These are phyloP conservation scores for Mus minutoides DNA, from an alignment of 2,797 vertebrate species.

Conservation along the genomic window DNA sequence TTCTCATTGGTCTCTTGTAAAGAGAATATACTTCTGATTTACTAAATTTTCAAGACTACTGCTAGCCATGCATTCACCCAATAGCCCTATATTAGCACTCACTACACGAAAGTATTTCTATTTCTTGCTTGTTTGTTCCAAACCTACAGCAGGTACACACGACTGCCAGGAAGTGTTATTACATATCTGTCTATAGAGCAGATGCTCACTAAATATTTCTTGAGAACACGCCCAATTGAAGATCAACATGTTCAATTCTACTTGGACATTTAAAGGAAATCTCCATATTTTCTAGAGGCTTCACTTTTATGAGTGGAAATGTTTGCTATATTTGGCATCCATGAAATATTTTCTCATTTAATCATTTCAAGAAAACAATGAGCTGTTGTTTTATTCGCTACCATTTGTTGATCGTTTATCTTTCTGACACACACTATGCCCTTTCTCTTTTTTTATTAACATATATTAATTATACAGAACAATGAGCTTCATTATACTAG, in stretches of 20 bases:
- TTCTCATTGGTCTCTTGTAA: not conserved
- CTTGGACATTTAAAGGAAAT: conserved; percentile 32
- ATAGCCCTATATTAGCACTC: not conserved
- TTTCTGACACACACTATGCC: not conserved
- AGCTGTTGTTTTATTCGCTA: conserved; percentile 2
- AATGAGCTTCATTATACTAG: not conserved
- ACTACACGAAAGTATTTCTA: not conserved
- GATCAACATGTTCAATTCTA: not conserved
- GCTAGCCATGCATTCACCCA: not conserved
- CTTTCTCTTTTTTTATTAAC: conserved; percentile 4
- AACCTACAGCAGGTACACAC: not conserved
- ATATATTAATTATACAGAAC: not conserved
- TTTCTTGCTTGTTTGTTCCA: not conserved
- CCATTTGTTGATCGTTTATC: conserved; percentile 4
- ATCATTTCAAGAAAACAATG: conserved; percentile 9
- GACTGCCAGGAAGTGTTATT: not conserved
- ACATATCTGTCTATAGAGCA: not conserved
- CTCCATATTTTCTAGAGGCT: not conserved
- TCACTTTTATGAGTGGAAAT: not conserved
- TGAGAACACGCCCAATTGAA: not conserved
- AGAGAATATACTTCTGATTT: not conserved
- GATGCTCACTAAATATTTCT: conserved; percentile 8
- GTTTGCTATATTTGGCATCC: not conserved
- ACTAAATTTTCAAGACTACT: not conserved
- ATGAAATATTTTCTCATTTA: conserved; percentile 5